Conservation (phyloP, 1,140 invertebrate genomes). For the Diorhabda sublineata region DNA sequence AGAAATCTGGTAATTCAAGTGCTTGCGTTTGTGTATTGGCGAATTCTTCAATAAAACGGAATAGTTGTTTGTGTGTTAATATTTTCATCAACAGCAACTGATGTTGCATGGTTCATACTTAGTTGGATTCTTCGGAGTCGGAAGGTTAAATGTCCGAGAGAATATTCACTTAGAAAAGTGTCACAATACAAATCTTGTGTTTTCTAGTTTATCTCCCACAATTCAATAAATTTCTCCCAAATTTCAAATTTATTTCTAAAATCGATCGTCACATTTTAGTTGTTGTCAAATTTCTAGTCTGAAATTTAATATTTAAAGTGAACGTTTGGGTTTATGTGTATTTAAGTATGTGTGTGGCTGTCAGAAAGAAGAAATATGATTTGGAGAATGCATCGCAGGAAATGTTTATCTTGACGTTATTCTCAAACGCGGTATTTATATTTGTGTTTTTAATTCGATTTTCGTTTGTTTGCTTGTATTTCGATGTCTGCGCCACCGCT, state of each 20-base stretch:
- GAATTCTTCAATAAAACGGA: too few species aligned
- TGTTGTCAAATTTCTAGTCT: background rate
- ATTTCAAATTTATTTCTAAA: background rate
- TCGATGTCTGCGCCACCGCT: background rate
- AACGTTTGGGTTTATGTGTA: background rate
- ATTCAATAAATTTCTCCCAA: background rate
- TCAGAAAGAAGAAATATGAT: constrained; percentile 2
- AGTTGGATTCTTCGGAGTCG: too few species aligned
- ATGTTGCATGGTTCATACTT: too few species aligned
- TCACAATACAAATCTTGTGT: background rate
- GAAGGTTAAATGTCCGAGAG: too few species aligned
- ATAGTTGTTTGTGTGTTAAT: too few species aligned
- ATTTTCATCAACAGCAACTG: too few species aligned
- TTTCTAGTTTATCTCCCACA: background rate
- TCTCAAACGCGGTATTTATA: background rate
- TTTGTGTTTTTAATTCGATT: constrained; percentile 3
- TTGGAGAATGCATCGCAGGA: background rate
- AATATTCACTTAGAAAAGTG: background rate
- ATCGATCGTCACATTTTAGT: background rate
- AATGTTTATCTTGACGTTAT: constrained; percentile 2
- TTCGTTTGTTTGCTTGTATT: constrained; percentile 1
- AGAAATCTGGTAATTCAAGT: too few species aligned
- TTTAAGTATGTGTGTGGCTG: background rate
- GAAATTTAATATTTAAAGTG: constrained; percentile 3
- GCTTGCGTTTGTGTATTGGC: too few species aligned